These are phyloP conservation scores for Pseudocheirus occidentalis DNA, from an alignment of 2,797 vertebrate species.

Conservation along the genomic window DNA sequence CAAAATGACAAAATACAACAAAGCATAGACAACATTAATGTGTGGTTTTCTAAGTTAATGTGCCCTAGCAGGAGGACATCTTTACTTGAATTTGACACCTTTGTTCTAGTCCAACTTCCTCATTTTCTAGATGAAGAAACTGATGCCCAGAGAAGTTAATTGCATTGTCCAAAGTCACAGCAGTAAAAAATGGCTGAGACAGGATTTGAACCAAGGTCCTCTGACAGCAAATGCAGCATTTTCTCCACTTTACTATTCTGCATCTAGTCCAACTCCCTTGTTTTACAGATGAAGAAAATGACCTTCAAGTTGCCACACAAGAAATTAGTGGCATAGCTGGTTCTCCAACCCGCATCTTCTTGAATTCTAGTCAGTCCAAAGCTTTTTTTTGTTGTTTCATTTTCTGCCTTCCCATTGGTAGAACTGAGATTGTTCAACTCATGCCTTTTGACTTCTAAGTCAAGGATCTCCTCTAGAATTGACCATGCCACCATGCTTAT, in stretches of 20 bases:
- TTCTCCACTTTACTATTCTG: neutral
- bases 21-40: neutral
- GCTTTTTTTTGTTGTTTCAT: neutral
- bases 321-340: neutral
- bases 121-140: neutral
- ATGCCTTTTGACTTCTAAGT: neutral
- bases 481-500: neutral
- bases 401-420: neutral
- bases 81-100: neutral
- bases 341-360: neutral
- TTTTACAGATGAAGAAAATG: neutral
- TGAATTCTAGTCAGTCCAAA: neutral
- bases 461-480: neutral
- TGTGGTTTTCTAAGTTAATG: neutral
- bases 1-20: neutral
- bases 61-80: neutral
- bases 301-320: neutral
- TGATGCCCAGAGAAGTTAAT: neutral
- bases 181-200: neutral
- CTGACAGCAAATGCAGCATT: neutral
- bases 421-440: neutral
- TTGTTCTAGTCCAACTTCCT: neutral
- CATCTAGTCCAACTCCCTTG: neutral
- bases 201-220: neutral
- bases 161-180: neutral